These are phyloP conservation scores for Heliornis fulica DNA, from an alignment of 2,113 vertebrate species.

Conservation along the genomic window DNA sequence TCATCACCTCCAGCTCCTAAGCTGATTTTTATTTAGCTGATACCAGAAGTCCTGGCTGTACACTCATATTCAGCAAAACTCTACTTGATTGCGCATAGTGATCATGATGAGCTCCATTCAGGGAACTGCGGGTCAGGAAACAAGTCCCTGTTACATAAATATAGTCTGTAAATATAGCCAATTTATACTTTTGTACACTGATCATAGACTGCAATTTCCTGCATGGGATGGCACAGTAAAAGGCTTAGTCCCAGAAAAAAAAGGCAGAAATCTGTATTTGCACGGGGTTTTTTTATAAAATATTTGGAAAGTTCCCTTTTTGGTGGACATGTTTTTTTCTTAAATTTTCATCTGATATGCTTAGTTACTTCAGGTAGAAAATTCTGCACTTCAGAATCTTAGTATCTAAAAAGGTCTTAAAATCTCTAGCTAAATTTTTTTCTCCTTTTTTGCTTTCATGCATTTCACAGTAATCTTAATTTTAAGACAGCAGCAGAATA, in stretches of 20 bases:
- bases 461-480: neutral
- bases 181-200: neutral
- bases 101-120: constrained; percentile 35
- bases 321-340: neutral
- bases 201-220: constrained; percentile 9
- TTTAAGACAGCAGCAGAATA: neutral
- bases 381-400: neutral
- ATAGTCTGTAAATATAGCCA: constrained; percentile 3
- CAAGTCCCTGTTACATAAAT: neutral
- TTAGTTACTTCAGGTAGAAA: neutral
- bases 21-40: neutral
- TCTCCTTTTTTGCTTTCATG: neutral
- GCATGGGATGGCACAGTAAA: neutral
- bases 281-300: neutral
- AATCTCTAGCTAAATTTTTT: neutral
- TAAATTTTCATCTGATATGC: neutral
- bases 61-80: neutral
- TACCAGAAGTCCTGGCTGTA: constrained; percentile 26
- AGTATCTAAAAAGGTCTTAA: neutral
- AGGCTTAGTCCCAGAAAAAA: neutral
- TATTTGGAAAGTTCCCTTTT: neutral
- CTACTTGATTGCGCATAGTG: neutral
- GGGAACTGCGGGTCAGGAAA: constrained; percentile 1
- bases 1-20: neutral
- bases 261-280: neutral